A percentile compares a stretch with the other conserved stretches of the same genome.
These are phyloP conservation scores for Equus quagga DNA, from an alignment of 2,113 vertebrate species.

Conservation along the genomic window DNA sequence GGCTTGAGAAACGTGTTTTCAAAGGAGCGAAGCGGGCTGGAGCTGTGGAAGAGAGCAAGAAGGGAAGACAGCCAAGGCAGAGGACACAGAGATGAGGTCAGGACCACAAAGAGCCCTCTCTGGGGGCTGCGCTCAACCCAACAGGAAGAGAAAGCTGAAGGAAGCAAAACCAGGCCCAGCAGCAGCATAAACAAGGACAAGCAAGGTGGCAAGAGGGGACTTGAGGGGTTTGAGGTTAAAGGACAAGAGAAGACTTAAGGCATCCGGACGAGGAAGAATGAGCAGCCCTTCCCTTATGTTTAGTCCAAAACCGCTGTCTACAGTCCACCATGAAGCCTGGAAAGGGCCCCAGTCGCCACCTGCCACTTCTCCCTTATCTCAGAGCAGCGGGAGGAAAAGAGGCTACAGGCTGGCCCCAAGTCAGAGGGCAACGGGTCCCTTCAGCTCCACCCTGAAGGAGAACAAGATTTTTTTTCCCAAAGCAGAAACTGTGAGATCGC, in stretches of 20 bases:
- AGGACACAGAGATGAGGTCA: neutral
- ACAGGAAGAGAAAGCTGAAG: neutral
- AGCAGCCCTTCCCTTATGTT: neutral
- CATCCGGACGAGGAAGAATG: neutral
- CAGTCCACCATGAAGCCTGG: neutral
- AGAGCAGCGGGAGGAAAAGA: neutral
- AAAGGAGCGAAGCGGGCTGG: neutral
- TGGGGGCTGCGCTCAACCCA: neutral
- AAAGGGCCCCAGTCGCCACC: neutral
- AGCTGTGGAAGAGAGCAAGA: neutral
- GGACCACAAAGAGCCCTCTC: neutral
- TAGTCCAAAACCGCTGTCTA: neutral
- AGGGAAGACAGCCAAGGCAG: neutral
- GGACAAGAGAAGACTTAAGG: neutral
- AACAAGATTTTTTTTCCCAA: neutral
- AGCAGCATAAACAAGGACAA: neutral
- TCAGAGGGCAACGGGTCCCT: neutral
- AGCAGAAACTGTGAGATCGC: neutral
- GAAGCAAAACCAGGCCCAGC: neutral
- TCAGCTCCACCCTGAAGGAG: neutral
- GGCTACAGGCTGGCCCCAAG: neutral
- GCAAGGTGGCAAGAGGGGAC: neutral
- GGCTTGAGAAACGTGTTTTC: neutral
- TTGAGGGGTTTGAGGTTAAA: neutral
- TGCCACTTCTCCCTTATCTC: neutral